phyloP scores from a whole-genome alignment of 1,140 invertebrate genomes.

The Macrosteles quadrilineatus region DNA sequence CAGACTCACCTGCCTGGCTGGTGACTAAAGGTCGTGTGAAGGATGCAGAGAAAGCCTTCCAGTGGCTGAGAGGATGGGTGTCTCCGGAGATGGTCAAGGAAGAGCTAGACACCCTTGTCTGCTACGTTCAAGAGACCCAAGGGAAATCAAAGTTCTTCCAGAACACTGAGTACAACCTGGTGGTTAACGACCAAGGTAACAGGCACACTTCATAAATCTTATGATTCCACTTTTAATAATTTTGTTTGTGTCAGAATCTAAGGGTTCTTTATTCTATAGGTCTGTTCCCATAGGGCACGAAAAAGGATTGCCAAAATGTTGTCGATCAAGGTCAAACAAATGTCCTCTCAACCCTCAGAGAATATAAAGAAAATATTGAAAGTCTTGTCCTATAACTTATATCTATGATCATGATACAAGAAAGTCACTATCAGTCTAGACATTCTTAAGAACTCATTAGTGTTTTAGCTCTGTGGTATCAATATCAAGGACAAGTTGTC shows the following conservation, averaged over 20 bases:
- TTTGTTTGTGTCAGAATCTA: background rate
- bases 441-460: too few relatives aligned
- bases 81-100: conserved; percentile 50
- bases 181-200: background rate
- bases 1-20: conserved; percentile 67
- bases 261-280: too few relatives aligned
- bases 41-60: conserved; percentile 53
- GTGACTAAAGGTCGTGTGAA: conserved; percentile 52
- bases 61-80: conserved; percentile 54
- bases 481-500: too few relatives aligned
- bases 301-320: too few relatives aligned
- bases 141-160: background rate
- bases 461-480: too few relatives aligned
- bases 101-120: conserved; percentile 46
- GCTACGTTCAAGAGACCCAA: background rate
- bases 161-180: background rate
- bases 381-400: too few relatives aligned
- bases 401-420: too few relatives aligned
- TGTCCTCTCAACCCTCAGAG: too few relatives aligned
- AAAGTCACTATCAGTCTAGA: too few relatives aligned
- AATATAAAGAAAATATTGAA: too few relatives aligned
- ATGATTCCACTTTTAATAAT: background rate
- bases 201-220: background rate
- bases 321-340: too few relatives aligned
- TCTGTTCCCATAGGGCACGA: too few relatives aligned